Evolutionary conservation across 2,797 vertebrate genomes (phyloP), one percentile per base, ranked within the genome.

Genomic region (Chiloscyllium punctatum): DNA sequence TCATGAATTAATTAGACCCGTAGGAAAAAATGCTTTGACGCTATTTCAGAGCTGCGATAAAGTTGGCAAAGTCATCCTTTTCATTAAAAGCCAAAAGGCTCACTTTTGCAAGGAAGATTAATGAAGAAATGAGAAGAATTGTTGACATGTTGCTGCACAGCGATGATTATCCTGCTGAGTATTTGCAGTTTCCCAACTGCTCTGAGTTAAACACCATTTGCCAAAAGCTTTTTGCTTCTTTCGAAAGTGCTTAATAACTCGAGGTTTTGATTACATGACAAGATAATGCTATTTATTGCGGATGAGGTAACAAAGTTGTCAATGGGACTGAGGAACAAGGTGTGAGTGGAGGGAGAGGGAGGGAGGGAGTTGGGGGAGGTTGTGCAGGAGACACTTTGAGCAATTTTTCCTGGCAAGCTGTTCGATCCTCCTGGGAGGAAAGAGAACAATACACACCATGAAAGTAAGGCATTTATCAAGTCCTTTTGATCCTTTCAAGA

Each of bases 71-170:
- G 51, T 66, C 79, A 37, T 62, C 48, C 53, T 51, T 62, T 68
- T 25, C 57, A 25, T n/a, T 48, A 51, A 95, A 15, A 6, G 37
- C 72, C 30, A 77, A 42, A 57, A 68, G 3, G 5, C 27, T 53
- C n/a, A 57, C 48, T 96, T 97, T 97, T 97, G 96, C 97, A 94
- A 96, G 95, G 87, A 95, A 91, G 82, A 96, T 94, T 96, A 96
- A 96, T 91, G 95, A 95, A 95, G 96, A 95, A 96, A 90, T 37
- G 96, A 27, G 96, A 96, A 96, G 95, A 95, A 97, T 96, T 74
- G 96, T 94, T 96, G 94, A 96, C 23, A 4, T 23, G 48, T 51
- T 42, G 92, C 16, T 69, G 8, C 25, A 11, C 92, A 72, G 27
- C 16, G 7, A 71, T 71, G 68, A 51, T 71, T 48, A 94, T 71